A percentile compares a stretch with the other conserved stretches of the same genome.
phyloP scores from a whole-genome alignment of 2,888 invertebrate genomes.

The Perdita meconis region DNA sequence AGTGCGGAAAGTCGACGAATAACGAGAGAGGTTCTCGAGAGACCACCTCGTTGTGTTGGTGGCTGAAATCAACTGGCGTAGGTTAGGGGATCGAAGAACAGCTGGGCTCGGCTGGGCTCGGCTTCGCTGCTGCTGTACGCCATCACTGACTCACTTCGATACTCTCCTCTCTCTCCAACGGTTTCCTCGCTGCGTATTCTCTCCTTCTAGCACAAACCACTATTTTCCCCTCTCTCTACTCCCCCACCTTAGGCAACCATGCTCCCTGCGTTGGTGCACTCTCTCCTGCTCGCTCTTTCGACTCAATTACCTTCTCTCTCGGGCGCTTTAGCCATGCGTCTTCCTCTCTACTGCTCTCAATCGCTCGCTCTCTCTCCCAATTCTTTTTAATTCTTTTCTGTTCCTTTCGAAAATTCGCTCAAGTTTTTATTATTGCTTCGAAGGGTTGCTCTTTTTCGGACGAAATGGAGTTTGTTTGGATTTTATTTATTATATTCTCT shows the following conservation, averaged over 20 bases:
- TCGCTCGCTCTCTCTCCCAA: neutral
- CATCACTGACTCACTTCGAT: conserved; percentile 78
- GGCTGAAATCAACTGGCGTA: conserved; percentile 75
- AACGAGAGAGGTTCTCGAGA: conserved; percentile 25
- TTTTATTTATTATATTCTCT: too few species aligned
- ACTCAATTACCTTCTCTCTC: neutral
- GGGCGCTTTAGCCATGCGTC: conserved; percentile 2
- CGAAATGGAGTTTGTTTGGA: too few species aligned
- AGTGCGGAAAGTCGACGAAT: conserved; percentile 36
- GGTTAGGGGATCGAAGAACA: conserved; percentile 77
- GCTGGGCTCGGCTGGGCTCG: conserved; percentile 79
- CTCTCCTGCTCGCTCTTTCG: conserved; percentile 31
- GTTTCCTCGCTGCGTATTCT: conserved; percentile 26
- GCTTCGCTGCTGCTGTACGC: conserved; percentile 77
- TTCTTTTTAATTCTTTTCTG: too few species aligned
- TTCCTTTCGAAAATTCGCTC: too few species aligned
- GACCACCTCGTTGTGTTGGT: conserved; percentile 57
- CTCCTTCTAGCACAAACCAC: conserved; percentile 26
- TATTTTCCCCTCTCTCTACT: conserved; percentile 9
- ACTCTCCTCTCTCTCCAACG: conserved; percentile 39
- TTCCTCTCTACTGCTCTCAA: neutral
- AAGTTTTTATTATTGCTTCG: too few species aligned
- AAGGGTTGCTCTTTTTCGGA: too few species aligned
- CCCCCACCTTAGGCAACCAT: conserved; percentile 16
- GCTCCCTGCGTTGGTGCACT: conserved; percentile 14